Base-by-base conservation (phyloP, 2,113 vertebrate genomes). In the Oncorhynchus tshawytscha region DNA sequence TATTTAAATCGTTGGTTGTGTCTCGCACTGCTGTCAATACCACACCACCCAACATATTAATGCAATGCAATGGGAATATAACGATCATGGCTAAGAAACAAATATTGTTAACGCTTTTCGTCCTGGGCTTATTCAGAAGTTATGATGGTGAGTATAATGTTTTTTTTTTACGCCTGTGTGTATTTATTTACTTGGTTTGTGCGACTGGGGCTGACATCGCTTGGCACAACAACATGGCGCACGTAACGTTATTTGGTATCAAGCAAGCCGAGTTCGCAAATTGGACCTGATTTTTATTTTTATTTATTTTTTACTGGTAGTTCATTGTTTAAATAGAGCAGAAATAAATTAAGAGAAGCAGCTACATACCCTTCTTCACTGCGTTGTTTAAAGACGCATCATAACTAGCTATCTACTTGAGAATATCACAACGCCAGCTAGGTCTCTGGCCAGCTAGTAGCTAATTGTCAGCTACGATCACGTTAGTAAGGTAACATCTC, bases 71-170 rank as follows among this genome's bases (percentile, higher is more conserved):
- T 73, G 82, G 75, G 80, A 79, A 31, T 87, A 68, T 16, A 74
- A 78, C 73, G 87, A 83, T 72, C 79, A 92, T 92, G 91, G 89
- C 85, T 87, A 80, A 87, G 72, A 70, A 82, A 15, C 64, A 76
- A 71, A 76, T 87, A 0, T 62, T 75, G 68, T 70, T 89, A 3
- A 81, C 79, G 20, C 60, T 82, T 64, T 67, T 87, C 1, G 51
- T 84, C 5, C 79, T 88, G 5, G 24, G 82, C 31, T 71, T 89
- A 67, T 86, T 77, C 71, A 39, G 75, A 78, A 22, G 2, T 75
- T 76, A 82, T 22, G 71, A 88, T 5, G 89, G 91, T 92, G 81
- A 87, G 89, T 81, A 24, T 77, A 15, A 74, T 57, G 12, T 11
- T 31, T 15, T 67, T 27, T 27, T 27, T 16, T 67, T 29, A 3